Evolutionary conservation across 2,888 invertebrate species (phyloP).

Genomic region (Pollenia angustigena): DNA sequence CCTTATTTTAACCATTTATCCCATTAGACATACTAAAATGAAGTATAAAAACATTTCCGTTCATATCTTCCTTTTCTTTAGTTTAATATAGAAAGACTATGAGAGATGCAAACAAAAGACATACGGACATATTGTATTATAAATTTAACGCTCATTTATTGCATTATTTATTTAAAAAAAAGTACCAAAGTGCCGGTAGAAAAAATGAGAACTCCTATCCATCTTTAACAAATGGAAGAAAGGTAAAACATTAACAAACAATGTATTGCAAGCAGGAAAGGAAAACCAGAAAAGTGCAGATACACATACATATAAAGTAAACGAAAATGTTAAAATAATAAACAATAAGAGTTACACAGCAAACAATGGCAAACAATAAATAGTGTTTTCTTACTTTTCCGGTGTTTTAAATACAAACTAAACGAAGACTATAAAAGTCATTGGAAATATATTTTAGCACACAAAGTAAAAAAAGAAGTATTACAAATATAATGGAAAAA

Average conservation of each 20-base stretch:
- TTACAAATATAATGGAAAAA: conserved; percentile 66
- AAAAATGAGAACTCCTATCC: conserved; percentile 40
- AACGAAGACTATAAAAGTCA: conserved; percentile 18
- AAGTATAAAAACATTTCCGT: conserved; percentile 57
- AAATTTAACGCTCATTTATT: conserved; percentile 82
- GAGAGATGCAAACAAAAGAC: conserved; percentile 18
- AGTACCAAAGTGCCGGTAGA: conserved; percentile 12
- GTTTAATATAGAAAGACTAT: not conserved
- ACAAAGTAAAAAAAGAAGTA: conserved; percentile 50
- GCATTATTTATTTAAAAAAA: conserved; percentile 79
- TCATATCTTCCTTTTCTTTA: conserved; percentile 41
- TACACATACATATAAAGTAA: not conserved
- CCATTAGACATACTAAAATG: not conserved
- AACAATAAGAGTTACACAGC: conserved; percentile 62
- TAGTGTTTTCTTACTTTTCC: conserved; percentile 71
- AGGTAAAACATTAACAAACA: conserved; percentile 36
- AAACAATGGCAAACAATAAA: conserved; percentile 63
- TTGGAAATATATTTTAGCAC: conserved; percentile 17
- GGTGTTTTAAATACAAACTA: conserved; percentile 38
- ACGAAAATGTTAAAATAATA: conserved; percentile 56
- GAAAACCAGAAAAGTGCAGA: not conserved
- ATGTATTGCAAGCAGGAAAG: conserved; percentile 35
- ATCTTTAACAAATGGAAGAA: not conserved
- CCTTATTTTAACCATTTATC: not conserved
- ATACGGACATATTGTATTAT: conserved; percentile 55